Evolutionary conservation across 2,888 invertebrate species (phyloP).

Genomic region (Dichetophora obliterata): DNA sequence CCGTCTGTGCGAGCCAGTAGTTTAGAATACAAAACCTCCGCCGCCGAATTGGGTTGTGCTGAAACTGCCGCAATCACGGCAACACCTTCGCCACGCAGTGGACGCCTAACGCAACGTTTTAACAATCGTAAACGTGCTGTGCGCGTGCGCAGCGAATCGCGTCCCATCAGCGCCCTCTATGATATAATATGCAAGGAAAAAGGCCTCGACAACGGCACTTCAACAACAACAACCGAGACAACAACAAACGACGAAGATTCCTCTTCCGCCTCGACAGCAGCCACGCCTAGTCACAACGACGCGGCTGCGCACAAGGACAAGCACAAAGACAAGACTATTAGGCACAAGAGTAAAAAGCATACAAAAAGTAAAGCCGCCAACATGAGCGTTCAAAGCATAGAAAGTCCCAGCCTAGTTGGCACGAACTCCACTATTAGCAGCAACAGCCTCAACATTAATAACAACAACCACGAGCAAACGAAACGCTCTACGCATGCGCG

Average conservation of each 20-base stretch:
- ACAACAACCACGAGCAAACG: constrained; percentile 29
- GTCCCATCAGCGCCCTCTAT: constrained; percentile 68
- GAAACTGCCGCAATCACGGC: constrained; percentile 12
- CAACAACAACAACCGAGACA: constrained; percentile 51
- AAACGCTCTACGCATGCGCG: constrained; percentile 21
- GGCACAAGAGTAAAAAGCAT: constrained; percentile 25
- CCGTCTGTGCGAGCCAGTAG: constrained; percentile 32
- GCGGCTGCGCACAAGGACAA: constrained; percentile 33
- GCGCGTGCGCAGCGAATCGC: constrained; percentile 68
- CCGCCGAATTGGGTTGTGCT: background rate
- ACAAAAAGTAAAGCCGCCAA: constrained; percentile 43
- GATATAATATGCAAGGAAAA: constrained; percentile 71
- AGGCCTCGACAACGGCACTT: constrained; percentile 61
- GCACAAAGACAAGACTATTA: constrained; percentile 35
- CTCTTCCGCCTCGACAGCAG: constrained; percentile 31
- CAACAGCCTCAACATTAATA: constrained; percentile 6
- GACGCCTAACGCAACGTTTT: constrained; percentile 64
- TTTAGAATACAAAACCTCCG: background rate
- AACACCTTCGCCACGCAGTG: constrained; percentile 48
- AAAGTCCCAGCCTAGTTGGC: constrained; percentile 33
- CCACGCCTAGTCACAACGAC: constrained; percentile 43
- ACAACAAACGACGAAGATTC: constrained; percentile 53
- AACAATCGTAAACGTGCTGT: constrained; percentile 65
- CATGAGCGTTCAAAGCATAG: constrained; percentile 42
- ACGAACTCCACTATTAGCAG: constrained; percentile 8